Percentiles rank a stretch among this genome's conserved stretches.
These are phyloP conservation scores for Gambusia yucatana DNA, from an alignment of 2,797 vertebrate genomes.

Conservation along the genomic window DNA sequence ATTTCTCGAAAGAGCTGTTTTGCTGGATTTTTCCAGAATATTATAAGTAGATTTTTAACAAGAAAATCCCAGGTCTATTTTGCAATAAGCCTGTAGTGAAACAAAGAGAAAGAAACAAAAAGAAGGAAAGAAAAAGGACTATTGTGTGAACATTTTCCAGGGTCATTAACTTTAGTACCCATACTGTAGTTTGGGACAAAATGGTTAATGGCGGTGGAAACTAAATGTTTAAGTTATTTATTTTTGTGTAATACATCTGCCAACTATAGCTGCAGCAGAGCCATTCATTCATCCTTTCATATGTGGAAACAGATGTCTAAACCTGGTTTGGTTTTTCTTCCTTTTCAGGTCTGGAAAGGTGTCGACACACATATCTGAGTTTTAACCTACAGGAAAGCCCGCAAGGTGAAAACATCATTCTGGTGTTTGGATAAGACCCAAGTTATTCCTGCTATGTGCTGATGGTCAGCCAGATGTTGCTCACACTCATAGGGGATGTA, in stretches of 20 bases:
- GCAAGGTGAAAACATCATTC: conserved; percentile 76
- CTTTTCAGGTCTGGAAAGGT: conserved; percentile 31
- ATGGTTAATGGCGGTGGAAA: neutral
- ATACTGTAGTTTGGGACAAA: neutral
- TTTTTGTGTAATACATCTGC: neutral
- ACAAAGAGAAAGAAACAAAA: neutral
- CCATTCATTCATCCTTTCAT: conserved; percentile 23
- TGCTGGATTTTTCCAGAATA: neutral
- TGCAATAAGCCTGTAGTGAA: neutral
- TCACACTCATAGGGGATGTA: conserved; percentile 32
- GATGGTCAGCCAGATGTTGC: conserved; percentile 66
- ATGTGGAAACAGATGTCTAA: conserved; percentile 22
- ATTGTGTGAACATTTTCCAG: neutral
- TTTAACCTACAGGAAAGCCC: conserved; percentile 72
- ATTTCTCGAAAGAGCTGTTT: neutral
- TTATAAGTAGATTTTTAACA: neutral
- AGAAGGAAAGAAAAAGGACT: neutral
- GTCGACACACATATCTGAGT: neutral
- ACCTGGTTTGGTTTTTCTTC: conserved; percentile 16
- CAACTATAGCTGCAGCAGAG: conserved; percentile 7
- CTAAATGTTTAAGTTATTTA: conserved; percentile 11
- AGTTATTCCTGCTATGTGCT: conserved; percentile 79
- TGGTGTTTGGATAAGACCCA: conserved; percentile 80
- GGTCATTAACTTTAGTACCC: neutral
- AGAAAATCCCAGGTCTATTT: neutral